Evolutionary conservation across 2,888 invertebrate genomes (phyloP), one percentile per base, ranked within the genome.

Genomic region (Nyleta sp.): DNA sequence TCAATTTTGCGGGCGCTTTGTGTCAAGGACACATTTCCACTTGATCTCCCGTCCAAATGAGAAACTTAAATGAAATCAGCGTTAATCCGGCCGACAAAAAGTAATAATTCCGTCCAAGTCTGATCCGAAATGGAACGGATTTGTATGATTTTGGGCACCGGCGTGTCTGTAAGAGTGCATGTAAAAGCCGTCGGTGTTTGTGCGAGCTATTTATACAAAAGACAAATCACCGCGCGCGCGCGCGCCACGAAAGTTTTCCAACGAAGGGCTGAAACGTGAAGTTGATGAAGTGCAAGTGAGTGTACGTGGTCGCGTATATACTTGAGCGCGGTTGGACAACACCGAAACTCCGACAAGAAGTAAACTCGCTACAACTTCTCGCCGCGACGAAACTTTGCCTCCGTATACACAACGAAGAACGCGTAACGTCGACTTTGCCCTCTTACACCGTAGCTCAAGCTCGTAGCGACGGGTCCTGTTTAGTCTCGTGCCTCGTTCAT

Each of bases 271-370:
- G 55, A 59, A 59, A 73, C 48, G 48, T 50, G 73, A 72, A 72
- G 72, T 72, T 64, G 60, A 64, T 72, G 64, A 72, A 72, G 72
- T 55, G 64, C 64, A 72, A 55, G 72, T 57, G 52, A 73, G 73
- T 57, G 48, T 57, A 65, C 64, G 65, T 65, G 73, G 57, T 73
- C 48, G 65, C 48, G 62, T 73, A 65, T 65, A 59, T 59, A 65
- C 73, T 57, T 55, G 73, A 65, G 50, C 57, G 46, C 42, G 65
- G 73, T 73, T 42, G 73, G 73, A 65, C 73, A 65, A 59, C 65
- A 62, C 42, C 73, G 15, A 52, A 73, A 73, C 72, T 64, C 64
- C 64, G 64, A 64, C 73, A 73, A 73, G 73, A 65, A 73, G 65
- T 65, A 53, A 71, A 71, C 71, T 71, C 55, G 31, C 64, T 65